Percentiles rank a stretch among this genome's conserved stretches.
Conservation (phyloP, 1,140 invertebrate genomes). For the Teleopsis dalmanni region DNA sequence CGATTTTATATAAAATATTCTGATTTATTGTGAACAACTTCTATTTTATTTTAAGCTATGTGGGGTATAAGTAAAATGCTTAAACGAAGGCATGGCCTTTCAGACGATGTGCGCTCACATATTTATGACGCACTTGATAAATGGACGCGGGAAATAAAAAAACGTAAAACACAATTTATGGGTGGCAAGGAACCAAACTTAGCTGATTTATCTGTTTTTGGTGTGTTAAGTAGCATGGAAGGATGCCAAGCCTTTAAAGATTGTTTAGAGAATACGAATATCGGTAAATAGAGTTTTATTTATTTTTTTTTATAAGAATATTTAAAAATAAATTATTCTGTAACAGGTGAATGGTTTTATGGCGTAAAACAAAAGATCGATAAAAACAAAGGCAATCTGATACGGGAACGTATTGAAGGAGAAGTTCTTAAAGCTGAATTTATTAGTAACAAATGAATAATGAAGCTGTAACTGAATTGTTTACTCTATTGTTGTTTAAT, state of each 20-base stretch:
- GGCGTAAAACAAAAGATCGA: conserved; percentile 48
- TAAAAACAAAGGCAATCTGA: conserved; percentile 45
- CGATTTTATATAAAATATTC: no score
- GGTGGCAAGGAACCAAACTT: conserved; percentile 83
- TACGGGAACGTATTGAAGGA: conserved; percentile 27
- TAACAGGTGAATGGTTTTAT: conserved; percentile 47
- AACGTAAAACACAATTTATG: conserved; percentile 66
- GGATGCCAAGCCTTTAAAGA: conserved; percentile 90
- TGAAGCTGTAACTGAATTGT: background rate
- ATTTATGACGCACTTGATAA: conserved; percentile 81
- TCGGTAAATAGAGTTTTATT: conserved; percentile 44
- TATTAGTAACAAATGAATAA: background rate
- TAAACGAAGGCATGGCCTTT: conserved; percentile 78
- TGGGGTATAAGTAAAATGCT: conserved; percentile 83
- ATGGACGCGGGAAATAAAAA: conserved; percentile 68
- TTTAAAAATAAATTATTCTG: background rate
- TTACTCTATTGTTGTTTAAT: conserved; percentile 25
- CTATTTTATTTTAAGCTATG: no score
- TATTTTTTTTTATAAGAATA: background rate
- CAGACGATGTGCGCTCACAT: conserved; percentile 81
- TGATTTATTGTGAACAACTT: no score
- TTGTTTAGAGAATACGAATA: conserved; percentile 62
- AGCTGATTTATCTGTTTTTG: conserved; percentile 89
- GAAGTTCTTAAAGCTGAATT: conserved; percentile 8
- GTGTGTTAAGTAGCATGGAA: conserved; percentile 89